Base-by-base conservation (phyloP, 2,113 vertebrate species). In the Camelus dromedarius region DNA sequence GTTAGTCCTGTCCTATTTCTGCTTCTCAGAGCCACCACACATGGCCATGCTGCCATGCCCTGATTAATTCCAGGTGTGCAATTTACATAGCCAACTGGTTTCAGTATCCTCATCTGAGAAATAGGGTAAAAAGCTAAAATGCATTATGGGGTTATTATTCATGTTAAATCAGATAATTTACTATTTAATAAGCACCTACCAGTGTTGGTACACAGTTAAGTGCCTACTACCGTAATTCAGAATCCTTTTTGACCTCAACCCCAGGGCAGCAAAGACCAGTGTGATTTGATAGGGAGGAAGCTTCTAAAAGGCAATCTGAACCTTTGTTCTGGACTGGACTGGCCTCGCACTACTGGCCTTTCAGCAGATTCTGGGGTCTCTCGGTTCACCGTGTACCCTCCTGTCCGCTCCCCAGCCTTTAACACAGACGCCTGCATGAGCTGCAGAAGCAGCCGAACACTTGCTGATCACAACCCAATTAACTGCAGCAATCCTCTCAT, bases 121-220 rank as follows among this genome's bases (percentile, higher is more conserved):
- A 89, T 6, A 67, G 14, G 58, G 12, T 76, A n/a, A 38, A 93
- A 92, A 84, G 18, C 76, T 72, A 28, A 81, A 96, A 83, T 87
- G 69, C 58, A 67, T 73, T 54, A 82, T 2, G 50, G 60, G 11
- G 22, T 60, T 69, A 26, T 30, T 70, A 32, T 1, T 54, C 52
- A 66, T 50, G 24, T 46, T 89, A 86, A 79, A 81, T 80, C 54
- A 76, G 75, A 50, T 12, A 50, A 95, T 52, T 92, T 60, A 90
- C 14, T 79, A 58, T 46, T 64, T 62, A 24, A 52, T 54, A 88
- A 87, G 79, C n/a, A 89, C 58, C 14, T 93, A 81, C 48, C 19
- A 77, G 42, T 42, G 35, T 15, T 19, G 38, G 50, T 56, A 46
- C 89, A 91, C 15, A 75, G 6, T 48, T 48, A 87, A 82, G 58